Evolutionary conservation across 2,797 vertebrate species (phyloP), one percentile per base, ranked within the genome.

Genomic region (Australoheros facetus): DNA sequence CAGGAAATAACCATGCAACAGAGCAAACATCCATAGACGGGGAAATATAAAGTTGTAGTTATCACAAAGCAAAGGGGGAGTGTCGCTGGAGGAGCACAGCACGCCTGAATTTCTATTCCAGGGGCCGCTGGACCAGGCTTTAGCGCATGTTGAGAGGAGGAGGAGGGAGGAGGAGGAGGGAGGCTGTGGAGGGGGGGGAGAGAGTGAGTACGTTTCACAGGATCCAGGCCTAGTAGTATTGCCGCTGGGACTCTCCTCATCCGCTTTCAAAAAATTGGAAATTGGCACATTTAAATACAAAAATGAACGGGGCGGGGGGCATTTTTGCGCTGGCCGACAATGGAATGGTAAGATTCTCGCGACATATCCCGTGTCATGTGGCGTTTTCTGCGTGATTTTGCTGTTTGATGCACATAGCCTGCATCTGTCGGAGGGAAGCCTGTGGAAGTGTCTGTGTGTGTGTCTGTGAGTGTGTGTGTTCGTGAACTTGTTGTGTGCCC

Each of bases 141-240:
- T 90, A 90, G 91, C 89, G 91, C 91, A 88, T 89, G 93, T 85
- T 79, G 80, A 83, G 89, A 85, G 89, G 81, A 80, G 85, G 85
- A 72, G 85, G 72, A 88, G 72, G 89, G 76, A 81, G 76, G 71
- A 13, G 71, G 80, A 71, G 60, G 85, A 51, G 17, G 64, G 71
- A n/a, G 60, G 57, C 9, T 59, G 79, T 14, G 58, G 69, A 28
- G 70, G 64, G 39, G 79, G 64, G 79, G 56, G 78, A 53, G 60
- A 54, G 90, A 72, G 87, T 55, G 91, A 78, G 88, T 89, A 89
- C 91, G 92, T 91, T 93, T 88, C 90, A 93, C 92, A 93, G 95
- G 94, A 96, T 95, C 94, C 94, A 87, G 96, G 96, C 96, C 96
- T 96, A 96, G 95, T 93, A 91, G 91, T 95, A 80, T 84, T 89